phyloP scores from a whole-genome alignment of 2,113 vertebrate species.

The Pampusana beccarii region DNA sequence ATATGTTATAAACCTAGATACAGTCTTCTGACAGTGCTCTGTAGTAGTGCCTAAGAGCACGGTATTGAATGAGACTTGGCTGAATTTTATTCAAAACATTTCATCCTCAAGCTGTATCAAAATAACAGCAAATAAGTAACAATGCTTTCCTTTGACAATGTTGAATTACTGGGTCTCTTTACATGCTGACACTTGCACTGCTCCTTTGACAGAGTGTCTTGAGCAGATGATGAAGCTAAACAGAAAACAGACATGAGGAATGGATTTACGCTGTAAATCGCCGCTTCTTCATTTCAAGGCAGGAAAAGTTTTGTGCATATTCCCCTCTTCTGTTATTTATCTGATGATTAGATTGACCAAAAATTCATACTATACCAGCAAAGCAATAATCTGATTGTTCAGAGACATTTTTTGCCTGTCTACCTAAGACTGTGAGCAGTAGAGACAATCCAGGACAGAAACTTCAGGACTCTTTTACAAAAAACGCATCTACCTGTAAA shows the following conservation, averaged over 20 bases:
- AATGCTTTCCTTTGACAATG: not conserved
- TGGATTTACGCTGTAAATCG: not conserved
- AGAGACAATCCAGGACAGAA: not conserved
- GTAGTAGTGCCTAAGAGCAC: constrained; percentile 14
- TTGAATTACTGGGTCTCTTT: not conserved
- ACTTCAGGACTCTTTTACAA: not conserved
- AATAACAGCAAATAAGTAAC: not conserved
- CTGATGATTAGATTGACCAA: not conserved
- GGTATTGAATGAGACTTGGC: not conserved
- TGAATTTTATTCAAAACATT: not conserved
- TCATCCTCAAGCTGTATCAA: not conserved
- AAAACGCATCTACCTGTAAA: not conserved
- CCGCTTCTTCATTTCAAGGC: not conserved
- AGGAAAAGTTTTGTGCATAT: not conserved
- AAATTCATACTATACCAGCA: not conserved
- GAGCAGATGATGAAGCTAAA: not conserved
- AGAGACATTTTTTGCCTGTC: not conserved
- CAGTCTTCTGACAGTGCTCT: constrained; percentile 35
- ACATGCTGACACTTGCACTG: not conserved
- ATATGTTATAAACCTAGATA: constrained; percentile 27
- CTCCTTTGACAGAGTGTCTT: not conserved
- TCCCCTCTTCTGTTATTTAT: not conserved
- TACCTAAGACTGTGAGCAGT: not conserved
- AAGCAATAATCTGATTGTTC: not conserved
- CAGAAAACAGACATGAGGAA: not conserved